Evolutionary conservation across 92 coral and sea anemone genomes (phyloP), one percentile per base, ranked within the genome.

Genomic region (Zoanthus solanderi): DNA sequence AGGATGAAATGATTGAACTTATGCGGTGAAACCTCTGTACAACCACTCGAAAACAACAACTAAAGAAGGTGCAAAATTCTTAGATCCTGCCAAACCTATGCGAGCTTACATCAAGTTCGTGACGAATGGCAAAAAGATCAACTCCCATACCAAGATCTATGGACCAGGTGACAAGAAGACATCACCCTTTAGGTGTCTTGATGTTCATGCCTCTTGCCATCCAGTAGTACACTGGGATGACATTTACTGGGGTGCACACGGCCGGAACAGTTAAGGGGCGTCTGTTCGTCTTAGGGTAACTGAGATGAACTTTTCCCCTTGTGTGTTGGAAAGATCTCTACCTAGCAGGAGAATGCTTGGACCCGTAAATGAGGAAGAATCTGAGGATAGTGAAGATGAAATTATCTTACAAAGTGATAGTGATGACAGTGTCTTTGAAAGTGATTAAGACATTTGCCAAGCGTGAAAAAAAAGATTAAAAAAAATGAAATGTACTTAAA

Each of bases 171-270:
- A 76, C n/a, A 9, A 6, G 2, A 4, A 47, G 4, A 4, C 4
- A 4, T 23, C 37, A n/a, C 79, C 79, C 18, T 76, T 3, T 4
- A 44, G 44, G 15, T 48, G 7, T 23, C 9, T 50, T 9, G 9
- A 30, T 56, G 67, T 16, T 60, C 18, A 2, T 0, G 79, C 63
- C 2, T 61, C 23, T 5, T 61, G 63, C 1, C 79, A 76, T 11
- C 79, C 79, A 6, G 57, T 76, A 5, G n/a, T 48, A 45, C 57
- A 9, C 14, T 75, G 79, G 79, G 79, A 50, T 75, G 79, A 60
- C 17, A 75, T 75, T 12, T 75, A 15, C 11, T 75, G 79, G 79
- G 79, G 79, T 46, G 12, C 79, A 15, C 79, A 75, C 11, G 79
- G 79, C 3, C 46, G 47, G 47, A n/a, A 13, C 34, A 75, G 79